Percentiles rank a stretch among this genome's conserved stretches.
These are phyloP conservation scores for Malacoctenus gilli DNA, from an alignment of 2,797 vertebrate species.

Conservation along the genomic window DNA sequence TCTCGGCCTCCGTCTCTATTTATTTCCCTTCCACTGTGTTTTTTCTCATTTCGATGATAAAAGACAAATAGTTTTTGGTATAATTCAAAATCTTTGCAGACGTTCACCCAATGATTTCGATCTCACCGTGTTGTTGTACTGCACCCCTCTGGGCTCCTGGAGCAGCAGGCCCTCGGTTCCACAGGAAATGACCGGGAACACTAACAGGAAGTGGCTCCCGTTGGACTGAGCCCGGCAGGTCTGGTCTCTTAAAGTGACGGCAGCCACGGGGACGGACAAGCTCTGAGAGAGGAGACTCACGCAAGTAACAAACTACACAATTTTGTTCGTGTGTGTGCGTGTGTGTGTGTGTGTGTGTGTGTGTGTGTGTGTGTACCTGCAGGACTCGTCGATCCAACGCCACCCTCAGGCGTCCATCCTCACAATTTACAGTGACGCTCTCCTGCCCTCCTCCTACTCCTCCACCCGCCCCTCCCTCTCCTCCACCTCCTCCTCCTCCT, in stretches of 20 bases:
- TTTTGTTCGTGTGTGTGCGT: too few relatives aligned
- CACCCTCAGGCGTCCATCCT: slow-evolving; percentile 73
- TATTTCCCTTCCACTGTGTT: too few relatives aligned
- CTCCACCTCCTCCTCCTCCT: slow-evolving; percentile 5
- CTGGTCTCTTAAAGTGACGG: slow-evolving; percentile 75
- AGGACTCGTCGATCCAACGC: slow-evolving; percentile 64
- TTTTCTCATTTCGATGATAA: not conserved
- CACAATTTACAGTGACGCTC: slow-evolving; percentile 72
- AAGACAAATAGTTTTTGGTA: not conserved
- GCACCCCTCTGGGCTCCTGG: slow-evolving; percentile 60
- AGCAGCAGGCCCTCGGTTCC: slow-evolving; percentile 73
- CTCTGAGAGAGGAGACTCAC: slow-evolving; percentile 51
- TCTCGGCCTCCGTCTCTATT: too few relatives aligned
- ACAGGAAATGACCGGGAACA: slow-evolving; percentile 81
- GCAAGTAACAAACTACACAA: not conserved
- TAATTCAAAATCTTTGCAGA: not conserved
- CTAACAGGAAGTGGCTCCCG: slow-evolving; percentile 82
- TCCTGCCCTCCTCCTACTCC: slow-evolving; percentile 38
- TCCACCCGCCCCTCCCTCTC: too few relatives aligned
- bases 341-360: too few relatives aligned
- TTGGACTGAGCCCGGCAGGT: slow-evolving; percentile 77
- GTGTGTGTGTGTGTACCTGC: too few relatives aligned
- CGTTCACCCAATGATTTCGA: not conserved
- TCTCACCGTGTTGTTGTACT: slow-evolving; percentile 81
- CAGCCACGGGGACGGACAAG: slow-evolving; percentile 55